Evolutionary conservation across 1,140 invertebrate species (phyloP).

Genomic region (Nylanderia fulva): DNA sequence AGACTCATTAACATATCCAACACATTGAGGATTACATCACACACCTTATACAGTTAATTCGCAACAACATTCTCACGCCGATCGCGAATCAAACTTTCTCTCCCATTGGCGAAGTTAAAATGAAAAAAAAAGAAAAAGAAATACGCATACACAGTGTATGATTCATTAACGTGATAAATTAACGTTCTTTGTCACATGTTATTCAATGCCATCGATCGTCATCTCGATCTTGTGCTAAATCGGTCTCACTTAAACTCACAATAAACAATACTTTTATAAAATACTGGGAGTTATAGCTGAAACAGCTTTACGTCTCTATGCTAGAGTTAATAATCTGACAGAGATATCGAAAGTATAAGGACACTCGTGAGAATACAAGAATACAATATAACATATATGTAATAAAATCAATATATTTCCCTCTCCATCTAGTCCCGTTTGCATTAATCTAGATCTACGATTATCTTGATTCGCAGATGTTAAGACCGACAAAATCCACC

Average conservation of each 20-base stretch:
- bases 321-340: conserved; percentile 77
- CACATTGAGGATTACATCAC: conserved; percentile 76
- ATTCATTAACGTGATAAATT: conserved; percentile 6
- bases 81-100: conserved; percentile 51
- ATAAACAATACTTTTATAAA: conserved; percentile 77
- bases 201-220: neutral
- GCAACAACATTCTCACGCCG: conserved; percentile 55
- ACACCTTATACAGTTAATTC: conserved; percentile 70
- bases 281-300: conserved; percentile 81
- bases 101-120: neutral
- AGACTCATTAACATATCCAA: conserved; percentile 82
- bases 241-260: conserved; percentile 47
- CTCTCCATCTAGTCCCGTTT: conserved; percentile 32
- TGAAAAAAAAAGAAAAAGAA: neutral
- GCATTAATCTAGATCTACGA: conserved; percentile 63
- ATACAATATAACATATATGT: conserved; percentile 63
- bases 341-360: conserved; percentile 72
- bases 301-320: conserved; percentile 75
- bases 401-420: conserved; percentile 61
- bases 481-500: neutral
- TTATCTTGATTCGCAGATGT: conserved; percentile 37
- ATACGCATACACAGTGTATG: conserved; percentile 9
- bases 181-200: neutral
- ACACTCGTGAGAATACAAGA: conserved; percentile 25
- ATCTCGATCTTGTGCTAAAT: conserved; percentile 1